These are phyloP conservation scores for Slavum lentiscoides DNA, from an alignment of 2,888 invertebrate genomes.

Conservation along the genomic window DNA sequence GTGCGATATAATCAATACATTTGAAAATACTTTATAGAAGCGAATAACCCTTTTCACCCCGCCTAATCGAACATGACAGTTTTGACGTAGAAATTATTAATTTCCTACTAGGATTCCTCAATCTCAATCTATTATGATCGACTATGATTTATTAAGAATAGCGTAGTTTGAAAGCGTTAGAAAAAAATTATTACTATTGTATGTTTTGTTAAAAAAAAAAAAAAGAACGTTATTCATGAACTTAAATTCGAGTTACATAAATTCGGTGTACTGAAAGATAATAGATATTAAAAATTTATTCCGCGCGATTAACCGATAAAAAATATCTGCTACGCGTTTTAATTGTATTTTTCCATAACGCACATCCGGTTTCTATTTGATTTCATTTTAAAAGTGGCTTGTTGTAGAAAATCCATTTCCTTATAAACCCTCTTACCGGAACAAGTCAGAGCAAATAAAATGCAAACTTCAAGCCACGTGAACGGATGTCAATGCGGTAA, in stretches of 20 bases:
- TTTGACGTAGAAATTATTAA: conserved; percentile 10
- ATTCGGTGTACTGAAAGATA: neutral
- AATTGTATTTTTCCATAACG: neutral
- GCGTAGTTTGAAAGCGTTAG: neutral
- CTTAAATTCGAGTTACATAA: neutral
- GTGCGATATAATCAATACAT: conserved; percentile 26
- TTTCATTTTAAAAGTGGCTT: conserved; percentile 25
- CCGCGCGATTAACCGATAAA: conserved; percentile 4
- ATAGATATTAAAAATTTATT: conserved; percentile 3
- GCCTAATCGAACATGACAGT: conserved; percentile 14
- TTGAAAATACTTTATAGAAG: conserved; percentile 19
- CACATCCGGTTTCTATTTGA: conserved; percentile 17
- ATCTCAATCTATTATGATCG: neutral
- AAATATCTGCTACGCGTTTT: neutral
- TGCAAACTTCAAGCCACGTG: conserved; percentile 42
- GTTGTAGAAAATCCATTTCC: conserved; percentile 5
- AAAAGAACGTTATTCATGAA: neutral
- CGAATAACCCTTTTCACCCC: neutral
- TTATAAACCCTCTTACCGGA: neutral
- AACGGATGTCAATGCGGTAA: conserved; percentile 42
- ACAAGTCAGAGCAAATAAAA: conserved; percentile 3
- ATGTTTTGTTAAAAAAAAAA: neutral
- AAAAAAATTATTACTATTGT: neutral
- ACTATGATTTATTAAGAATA: neutral
- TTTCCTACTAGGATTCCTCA: neutral